These are phyloP conservation scores for Nomada ruficornis DNA, from an alignment of 2,888 invertebrate genomes.

Conservation along the genomic window DNA sequence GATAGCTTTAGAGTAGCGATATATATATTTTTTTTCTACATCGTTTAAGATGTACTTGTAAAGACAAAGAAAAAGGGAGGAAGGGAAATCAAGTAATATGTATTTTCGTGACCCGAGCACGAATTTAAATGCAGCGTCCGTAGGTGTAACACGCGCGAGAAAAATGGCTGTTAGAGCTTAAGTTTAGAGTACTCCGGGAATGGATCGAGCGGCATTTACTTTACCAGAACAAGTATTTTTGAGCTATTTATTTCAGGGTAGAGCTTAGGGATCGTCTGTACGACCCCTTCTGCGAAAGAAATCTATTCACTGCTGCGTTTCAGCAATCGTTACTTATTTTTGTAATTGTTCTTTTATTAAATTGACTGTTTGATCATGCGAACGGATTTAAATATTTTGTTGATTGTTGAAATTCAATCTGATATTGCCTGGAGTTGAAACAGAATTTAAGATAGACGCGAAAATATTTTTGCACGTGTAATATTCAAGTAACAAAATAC, in stretches of 20 bases:
- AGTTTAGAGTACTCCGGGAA: conserved; percentile 18
- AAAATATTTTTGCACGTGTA: too few species aligned
- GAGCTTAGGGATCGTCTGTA: neutral
- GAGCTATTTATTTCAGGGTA: conserved; percentile 41
- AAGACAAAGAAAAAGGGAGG: neutral
- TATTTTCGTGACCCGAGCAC: conserved; percentile 31
- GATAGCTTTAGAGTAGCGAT: conserved; percentile 24
- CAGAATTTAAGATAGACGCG: too few species aligned
- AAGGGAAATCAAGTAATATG: neutral
- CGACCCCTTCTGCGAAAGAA: neutral
- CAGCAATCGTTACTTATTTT: neutral
- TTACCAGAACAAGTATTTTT: conserved; percentile 44
- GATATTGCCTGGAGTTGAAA: too few species aligned
- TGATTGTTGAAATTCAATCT: too few species aligned
- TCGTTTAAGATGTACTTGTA: neutral
- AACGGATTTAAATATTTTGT: too few species aligned
- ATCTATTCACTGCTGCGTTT: conserved; percentile 3
- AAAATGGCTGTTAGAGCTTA: conserved; percentile 26
- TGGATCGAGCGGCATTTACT: conserved; percentile 45
- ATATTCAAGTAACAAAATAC: too few species aligned
- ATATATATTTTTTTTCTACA: conserved; percentile 13
- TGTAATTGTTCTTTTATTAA: neutral
- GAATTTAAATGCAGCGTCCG: neutral
- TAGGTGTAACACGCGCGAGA: conserved; percentile 4
- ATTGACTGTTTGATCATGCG: too few species aligned